phyloP scores from a whole-genome alignment of 2,888 invertebrate genomes.

The Acholoe squamosa region DNA sequence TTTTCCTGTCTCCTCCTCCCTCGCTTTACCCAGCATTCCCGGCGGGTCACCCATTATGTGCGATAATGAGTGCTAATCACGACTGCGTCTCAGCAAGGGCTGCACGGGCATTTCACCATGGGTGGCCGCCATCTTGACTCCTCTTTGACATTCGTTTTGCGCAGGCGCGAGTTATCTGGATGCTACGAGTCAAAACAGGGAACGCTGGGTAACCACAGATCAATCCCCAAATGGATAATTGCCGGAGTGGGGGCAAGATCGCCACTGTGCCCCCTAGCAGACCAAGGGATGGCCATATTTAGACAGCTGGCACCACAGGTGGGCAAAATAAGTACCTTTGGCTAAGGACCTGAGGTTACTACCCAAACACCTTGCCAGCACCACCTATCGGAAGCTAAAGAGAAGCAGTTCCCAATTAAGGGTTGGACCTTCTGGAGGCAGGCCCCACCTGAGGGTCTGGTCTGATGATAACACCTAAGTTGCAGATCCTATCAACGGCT shows the following conservation, averaged over 20 bases:
- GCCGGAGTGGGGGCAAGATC: neutral
- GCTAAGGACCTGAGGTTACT: neutral
- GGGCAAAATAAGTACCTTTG: neutral
- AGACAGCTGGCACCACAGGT: slow-evolving; percentile 22
- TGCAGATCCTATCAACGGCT: neutral
- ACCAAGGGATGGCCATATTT: neutral
- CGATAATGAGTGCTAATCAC: slow-evolving; percentile 41
- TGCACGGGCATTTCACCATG: neutral
- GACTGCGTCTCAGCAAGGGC: neutral
- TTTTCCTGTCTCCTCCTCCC: neutral
- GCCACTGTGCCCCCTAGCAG: neutral
- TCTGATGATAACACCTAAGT: neutral
- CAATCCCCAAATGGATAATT: neutral
- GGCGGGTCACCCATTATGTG: neutral
- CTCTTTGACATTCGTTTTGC: neutral
- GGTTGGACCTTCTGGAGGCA: neutral
- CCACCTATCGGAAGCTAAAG: neutral
- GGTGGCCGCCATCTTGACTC: slow-evolving; percentile 43
- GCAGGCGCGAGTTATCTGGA: neutral
- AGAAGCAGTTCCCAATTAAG: slow-evolving; percentile 41
- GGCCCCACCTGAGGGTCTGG: neutral
- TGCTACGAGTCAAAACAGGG: neutral
- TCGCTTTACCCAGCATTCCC: neutral
- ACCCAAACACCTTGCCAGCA: slow-evolving; percentile 8
- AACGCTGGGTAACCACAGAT: neutral